Evolutionary conservation across 2,888 invertebrate species (phyloP).

Genomic region (Lacanobia oleracea): DNA sequence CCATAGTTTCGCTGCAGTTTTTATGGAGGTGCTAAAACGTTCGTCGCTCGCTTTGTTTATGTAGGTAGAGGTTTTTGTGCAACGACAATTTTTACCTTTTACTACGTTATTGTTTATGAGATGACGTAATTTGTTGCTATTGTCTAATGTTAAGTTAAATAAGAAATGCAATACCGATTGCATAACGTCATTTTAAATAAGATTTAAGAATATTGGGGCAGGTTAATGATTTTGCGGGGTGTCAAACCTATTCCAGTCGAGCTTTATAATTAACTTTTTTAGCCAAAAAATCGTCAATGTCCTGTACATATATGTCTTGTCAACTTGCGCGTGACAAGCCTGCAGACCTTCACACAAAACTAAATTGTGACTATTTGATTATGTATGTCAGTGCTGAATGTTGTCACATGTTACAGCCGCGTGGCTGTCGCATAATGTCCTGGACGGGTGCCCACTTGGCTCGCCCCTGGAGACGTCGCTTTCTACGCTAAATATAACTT

Average conservation of each 20-base stretch:
- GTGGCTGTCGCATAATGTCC: constrained; percentile 52
- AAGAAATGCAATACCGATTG: constrained; percentile 2
- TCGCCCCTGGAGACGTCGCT: constrained; percentile 54
- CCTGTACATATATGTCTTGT: constrained; percentile 36
- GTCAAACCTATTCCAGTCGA: not conserved
- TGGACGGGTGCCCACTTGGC: constrained; percentile 62
- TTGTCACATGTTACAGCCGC: constrained; percentile 43
- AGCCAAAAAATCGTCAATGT: constrained; percentile 17
- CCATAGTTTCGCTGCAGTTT: constrained; percentile 85
- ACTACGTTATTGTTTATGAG: constrained; percentile 44
- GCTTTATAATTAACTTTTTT: not conserved
- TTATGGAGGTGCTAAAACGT: constrained; percentile 89
- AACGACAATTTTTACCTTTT: constrained; percentile 57
- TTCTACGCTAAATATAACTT: constrained; percentile 60
- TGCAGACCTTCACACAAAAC: constrained; percentile 36
- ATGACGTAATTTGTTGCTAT: constrained; percentile 54
- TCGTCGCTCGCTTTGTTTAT: constrained; percentile 74
- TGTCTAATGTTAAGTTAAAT: constrained; percentile 19
- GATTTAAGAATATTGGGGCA: not conserved
- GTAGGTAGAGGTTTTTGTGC: constrained; percentile 59
- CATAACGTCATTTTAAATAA: not conserved
- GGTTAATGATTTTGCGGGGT: no score
- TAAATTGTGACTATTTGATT: constrained; percentile 49
- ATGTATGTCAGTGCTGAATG: constrained; percentile 50
- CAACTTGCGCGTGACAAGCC: constrained; percentile 30